A percentile compares a stretch with the other conserved stretches of the same genome.
Conservation (phyloP, 2,113 vertebrate genomes). For the Castor canadensis region DNA sequence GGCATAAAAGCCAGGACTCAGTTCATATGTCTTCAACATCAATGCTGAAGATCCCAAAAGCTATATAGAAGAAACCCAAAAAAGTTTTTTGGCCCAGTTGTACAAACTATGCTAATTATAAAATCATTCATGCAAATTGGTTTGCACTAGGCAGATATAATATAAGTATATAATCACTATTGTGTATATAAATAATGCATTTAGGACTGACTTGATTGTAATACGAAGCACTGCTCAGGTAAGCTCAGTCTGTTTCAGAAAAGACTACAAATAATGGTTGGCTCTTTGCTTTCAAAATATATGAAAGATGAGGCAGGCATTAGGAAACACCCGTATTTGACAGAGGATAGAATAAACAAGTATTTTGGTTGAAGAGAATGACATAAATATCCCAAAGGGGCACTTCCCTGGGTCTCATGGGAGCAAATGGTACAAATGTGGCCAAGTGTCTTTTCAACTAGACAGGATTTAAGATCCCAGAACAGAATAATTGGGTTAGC, state of each 20-base stretch:
- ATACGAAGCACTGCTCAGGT: not conserved
- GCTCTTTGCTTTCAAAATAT: constrained; percentile 45
- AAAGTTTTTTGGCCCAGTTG: not conserved
- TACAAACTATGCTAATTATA: constrained; percentile 30
- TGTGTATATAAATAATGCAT: not conserved
- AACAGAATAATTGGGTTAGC: not conserved
- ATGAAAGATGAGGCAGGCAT: not conserved
- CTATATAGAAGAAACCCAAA: not conserved
- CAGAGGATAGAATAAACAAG: not conserved
- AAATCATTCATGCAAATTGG: constrained; percentile 27
- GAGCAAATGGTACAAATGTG: not conserved
- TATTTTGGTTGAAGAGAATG: not conserved
- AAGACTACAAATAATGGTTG: constrained; percentile 10
- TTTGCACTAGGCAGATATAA: not conserved
- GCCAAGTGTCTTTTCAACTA: not conserved
- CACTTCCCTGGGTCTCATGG: not conserved
- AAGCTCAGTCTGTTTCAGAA: not conserved
- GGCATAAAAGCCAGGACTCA: not conserved
- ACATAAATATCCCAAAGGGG: not conserved
- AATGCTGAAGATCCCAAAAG: not conserved
- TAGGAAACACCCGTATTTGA: not conserved
- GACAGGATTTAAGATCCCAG: not conserved
- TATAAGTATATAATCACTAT: not conserved
- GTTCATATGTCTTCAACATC: not conserved
- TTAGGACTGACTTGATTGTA: not conserved